These are phyloP conservation scores for Garra rufa DNA, from an alignment of 2,113 vertebrate species.

Conservation along the genomic window DNA sequence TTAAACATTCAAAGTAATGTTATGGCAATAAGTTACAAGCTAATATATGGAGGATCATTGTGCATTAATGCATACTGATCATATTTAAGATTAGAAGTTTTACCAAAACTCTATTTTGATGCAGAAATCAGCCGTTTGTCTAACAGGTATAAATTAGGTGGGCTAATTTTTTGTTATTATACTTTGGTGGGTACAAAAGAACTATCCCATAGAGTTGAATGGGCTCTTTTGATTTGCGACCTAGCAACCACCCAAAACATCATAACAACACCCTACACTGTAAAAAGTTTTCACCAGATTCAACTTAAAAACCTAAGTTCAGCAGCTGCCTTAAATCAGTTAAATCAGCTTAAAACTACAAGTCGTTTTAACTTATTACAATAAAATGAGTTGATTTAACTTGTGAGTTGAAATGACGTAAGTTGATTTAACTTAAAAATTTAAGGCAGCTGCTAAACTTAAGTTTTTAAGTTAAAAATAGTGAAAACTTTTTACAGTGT, in stretches of 20 bases:
- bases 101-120: neutral
- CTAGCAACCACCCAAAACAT: neutral
- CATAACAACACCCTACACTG: neutral
- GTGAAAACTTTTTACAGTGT: too few relatives aligned
- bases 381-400: too few relatives aligned
- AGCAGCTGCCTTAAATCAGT: too few relatives aligned
- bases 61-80: neutral
- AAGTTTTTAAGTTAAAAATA: too few relatives aligned
- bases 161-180: neutral
- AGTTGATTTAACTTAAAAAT: too few relatives aligned
- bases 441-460: too few relatives aligned
- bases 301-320: too few relatives aligned
- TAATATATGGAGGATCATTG: neutral
- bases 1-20: neutral
- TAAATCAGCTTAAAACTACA: too few relatives aligned
- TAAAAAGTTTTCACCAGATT: too few relatives aligned
- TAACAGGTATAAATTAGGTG: neutral
- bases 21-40: conserved; percentile 21
- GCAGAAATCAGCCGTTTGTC: neutral
- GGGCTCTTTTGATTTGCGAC: neutral
- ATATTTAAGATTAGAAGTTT: conserved; percentile 15
- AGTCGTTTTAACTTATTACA: too few relatives aligned
- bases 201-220: neutral
- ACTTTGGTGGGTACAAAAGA: neutral
- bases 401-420: too few relatives aligned